A percentile compares a stretch with the other conserved stretches of the same genome.
These are phyloP conservation scores for Archilochus colubris DNA, from an alignment of 2,113 vertebrate genomes.

Conservation along the genomic window DNA sequence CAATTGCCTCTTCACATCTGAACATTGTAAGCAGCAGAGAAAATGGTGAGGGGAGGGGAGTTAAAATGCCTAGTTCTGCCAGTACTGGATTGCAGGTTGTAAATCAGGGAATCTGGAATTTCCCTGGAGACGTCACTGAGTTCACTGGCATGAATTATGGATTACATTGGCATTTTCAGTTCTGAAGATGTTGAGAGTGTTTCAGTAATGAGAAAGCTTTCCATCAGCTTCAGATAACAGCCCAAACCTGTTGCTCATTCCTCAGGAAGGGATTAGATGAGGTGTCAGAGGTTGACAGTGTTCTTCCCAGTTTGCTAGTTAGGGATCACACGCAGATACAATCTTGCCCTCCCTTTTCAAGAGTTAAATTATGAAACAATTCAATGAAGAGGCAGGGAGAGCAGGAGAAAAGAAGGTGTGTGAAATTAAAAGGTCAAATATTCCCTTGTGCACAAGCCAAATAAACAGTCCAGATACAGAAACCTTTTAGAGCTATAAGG, in stretches of 20 bases:
- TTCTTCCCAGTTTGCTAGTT: background rate
- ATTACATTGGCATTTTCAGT: background rate
- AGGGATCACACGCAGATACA: background rate
- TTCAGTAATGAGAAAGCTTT: background rate
- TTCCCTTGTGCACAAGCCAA: background rate
- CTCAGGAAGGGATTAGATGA: background rate
- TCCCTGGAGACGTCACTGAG: background rate
- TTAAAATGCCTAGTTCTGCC: background rate
- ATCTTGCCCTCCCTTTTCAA: background rate
- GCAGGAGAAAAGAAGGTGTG: background rate
- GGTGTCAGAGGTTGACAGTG: background rate
- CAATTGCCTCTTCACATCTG: background rate
- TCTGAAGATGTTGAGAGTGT: background rate
- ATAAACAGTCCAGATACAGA: background rate
- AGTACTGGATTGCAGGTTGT: background rate
- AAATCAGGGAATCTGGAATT: background rate
- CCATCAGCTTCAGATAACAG: background rate
- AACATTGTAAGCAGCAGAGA: background rate
- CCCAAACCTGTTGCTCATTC: background rate
- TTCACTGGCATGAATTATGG: background rate
- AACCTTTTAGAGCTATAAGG: background rate
- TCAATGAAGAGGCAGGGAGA: background rate
- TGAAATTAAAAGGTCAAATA: background rate
- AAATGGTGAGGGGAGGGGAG: background rate
- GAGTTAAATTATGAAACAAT: background rate